phyloP scores from a whole-genome alignment of 2,888 invertebrate species.

The Caenorhabditis uteleia region DNA sequence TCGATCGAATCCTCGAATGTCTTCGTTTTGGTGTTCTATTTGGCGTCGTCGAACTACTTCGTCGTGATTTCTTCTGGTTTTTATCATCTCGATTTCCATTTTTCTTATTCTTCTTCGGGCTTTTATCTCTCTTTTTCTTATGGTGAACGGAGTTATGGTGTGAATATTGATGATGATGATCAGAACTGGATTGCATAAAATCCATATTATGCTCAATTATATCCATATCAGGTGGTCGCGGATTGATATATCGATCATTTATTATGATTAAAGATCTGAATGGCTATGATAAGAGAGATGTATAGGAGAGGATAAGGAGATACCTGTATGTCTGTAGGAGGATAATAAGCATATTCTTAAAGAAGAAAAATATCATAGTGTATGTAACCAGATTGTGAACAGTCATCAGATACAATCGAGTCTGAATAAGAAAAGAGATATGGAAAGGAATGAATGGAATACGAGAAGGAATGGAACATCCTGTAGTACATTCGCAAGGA shows the following conservation, averaged over 20 bases:
- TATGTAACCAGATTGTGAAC: slow-evolving; percentile 88
- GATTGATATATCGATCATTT: slow-evolving; percentile 60
- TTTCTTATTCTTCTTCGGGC: slow-evolving; percentile 17
- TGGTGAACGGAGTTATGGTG: background rate
- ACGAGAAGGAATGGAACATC: slow-evolving; percentile 72
- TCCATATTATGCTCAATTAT: slow-evolving; percentile 40
- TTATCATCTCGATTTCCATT: slow-evolving; percentile 1
- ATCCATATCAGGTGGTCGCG: slow-evolving; percentile 44
- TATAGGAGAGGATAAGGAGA: slow-evolving; percentile 5
- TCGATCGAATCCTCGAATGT: slow-evolving; percentile 18
- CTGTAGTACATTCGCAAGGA: slow-evolving; percentile 71
- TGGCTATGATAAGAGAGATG: background rate
- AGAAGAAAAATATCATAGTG: slow-evolving; percentile 94
- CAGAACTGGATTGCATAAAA: slow-evolving; percentile 15
- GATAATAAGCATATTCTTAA: slow-evolving; percentile 87
- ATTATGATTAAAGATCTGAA: slow-evolving; percentile 47
- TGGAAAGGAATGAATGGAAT: slow-evolving; percentile 1
- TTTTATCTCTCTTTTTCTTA: slow-evolving; percentile 8
- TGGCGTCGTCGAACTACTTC: slow-evolving; percentile 30
- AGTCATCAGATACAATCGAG: slow-evolving; percentile 80
- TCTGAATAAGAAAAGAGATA: slow-evolving; percentile 11
- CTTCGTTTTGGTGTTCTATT: slow-evolving; percentile 15
- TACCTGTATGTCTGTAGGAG: slow-evolving; percentile 74
- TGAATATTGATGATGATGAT: slow-evolving; percentile 7
- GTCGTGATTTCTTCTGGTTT: slow-evolving; percentile 8